Evolutionary conservation across 2,888 invertebrate genomes (phyloP).

Genomic region (Dione vanillae): DNA sequence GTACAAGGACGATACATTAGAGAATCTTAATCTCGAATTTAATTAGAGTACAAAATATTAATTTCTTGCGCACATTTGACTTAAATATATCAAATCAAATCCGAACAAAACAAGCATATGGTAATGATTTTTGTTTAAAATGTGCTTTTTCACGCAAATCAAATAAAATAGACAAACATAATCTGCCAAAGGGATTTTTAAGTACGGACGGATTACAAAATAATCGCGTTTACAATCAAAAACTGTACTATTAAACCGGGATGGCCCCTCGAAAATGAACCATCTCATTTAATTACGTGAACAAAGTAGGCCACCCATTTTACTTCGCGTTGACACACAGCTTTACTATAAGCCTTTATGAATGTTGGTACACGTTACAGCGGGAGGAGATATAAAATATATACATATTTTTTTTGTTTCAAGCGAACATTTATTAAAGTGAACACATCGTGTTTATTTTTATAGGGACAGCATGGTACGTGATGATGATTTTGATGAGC

Average conservation of each 20-base stretch:
- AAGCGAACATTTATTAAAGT: conserved; percentile 27
- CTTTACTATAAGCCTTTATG: conserved; percentile 46
- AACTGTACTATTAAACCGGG: background rate
- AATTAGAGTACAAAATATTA: conserved; percentile 4
- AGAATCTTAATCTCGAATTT: conserved; percentile 10
- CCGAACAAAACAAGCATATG: background rate
- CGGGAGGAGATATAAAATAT: conserved; percentile 35
- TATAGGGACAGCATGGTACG: conserved; percentile 20
- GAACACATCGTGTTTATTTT: conserved; percentile 30
- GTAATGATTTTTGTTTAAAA: background rate
- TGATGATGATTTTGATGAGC: conserved; percentile 21
- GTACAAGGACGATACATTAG: conserved; percentile 4
- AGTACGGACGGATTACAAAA: background rate
- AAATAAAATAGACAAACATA: background rate
- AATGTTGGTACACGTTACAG: conserved; percentile 39
- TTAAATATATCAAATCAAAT: background rate
- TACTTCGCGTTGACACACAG: conserved; percentile 46
- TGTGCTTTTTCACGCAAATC: background rate
- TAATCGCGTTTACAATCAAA: background rate
- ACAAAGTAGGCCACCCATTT: conserved; percentile 46
- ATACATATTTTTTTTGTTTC: conserved; percentile 32
- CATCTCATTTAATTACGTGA: conserved; percentile 46
- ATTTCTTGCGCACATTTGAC: conserved; percentile 15
- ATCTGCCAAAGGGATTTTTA: background rate
- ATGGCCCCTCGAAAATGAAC: conserved; percentile 29